Evolutionary conservation across 2,113 vertebrate species (phyloP).

Genomic region (Onychorhynchus coronatus): DNA sequence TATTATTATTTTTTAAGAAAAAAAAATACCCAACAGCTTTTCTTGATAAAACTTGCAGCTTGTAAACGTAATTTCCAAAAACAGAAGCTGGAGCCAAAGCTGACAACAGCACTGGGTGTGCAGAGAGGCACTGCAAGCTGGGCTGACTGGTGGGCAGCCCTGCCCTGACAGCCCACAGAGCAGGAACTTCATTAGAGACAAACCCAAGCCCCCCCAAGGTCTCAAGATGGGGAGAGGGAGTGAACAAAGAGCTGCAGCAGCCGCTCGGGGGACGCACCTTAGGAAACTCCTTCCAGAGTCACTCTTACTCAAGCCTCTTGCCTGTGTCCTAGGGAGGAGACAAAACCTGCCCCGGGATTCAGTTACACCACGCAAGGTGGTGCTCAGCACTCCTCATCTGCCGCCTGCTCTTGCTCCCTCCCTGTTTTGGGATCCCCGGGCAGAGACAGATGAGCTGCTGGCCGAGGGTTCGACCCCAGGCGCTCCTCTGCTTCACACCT

Average conservation of each 20-base stretch:
- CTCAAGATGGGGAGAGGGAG: neutral
- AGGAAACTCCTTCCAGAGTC: neutral
- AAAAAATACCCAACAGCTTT: neutral
- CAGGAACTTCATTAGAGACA: neutral
- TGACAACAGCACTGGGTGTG: neutral
- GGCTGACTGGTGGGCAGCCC: neutral
- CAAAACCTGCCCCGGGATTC: neutral
- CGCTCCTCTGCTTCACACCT: neutral
- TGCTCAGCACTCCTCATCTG: slow-evolving; percentile 66
- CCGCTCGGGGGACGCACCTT: neutral
- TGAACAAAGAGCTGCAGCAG: neutral
- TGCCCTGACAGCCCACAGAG: neutral
- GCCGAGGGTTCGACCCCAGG: neutral
- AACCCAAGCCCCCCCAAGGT: neutral
- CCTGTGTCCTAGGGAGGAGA: neutral
- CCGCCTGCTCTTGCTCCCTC: neutral
- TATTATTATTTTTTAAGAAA: rapidly evolving
- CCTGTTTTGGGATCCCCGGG: neutral
- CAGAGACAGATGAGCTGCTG: neutral
- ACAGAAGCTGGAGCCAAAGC: neutral
- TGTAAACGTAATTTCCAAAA: neutral
- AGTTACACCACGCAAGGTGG: rapidly evolving
- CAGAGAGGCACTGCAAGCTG: neutral
- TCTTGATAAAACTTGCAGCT: neutral
- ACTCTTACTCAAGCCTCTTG: neutral